Evolutionary conservation across 2,113 vertebrate species (phyloP).

Genomic region (Antechinus flavipes): DNA sequence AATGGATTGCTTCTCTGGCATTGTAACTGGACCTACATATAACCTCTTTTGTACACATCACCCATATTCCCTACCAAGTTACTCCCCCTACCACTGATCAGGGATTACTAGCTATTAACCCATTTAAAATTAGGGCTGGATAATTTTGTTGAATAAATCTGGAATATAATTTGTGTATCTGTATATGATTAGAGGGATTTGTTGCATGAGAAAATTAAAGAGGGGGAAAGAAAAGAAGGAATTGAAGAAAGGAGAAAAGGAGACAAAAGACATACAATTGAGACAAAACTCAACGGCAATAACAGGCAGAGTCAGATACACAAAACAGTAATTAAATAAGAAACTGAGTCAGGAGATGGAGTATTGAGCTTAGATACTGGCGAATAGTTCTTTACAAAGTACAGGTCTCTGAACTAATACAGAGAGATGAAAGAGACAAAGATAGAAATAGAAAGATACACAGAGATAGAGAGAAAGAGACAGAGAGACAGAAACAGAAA

Average conservation of each 20-base stretch:
- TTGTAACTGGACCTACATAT: neutral
- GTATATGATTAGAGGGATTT: neutral
- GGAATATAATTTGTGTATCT: neutral
- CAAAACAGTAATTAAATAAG: neutral
- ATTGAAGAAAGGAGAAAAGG: neutral
- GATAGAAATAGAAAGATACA: too few species aligned
- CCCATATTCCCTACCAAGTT: neutral
- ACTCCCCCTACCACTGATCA: neutral
- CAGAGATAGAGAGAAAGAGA: neutral
- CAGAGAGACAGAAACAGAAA: too few species aligned
- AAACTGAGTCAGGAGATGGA: neutral
- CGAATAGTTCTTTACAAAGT: neutral
- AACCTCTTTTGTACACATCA: neutral
- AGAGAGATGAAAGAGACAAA: too few species aligned
- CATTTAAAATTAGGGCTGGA: neutral
- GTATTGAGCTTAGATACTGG: neutral
- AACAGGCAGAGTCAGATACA: neutral
- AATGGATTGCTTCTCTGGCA: neutral
- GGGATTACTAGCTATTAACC: neutral
- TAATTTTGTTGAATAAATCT: neutral
- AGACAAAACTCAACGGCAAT: neutral
- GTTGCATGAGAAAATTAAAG: neutral
- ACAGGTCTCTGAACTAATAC: too few species aligned
- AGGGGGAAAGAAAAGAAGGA: neutral
- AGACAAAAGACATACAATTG: neutral